Evolutionary conservation across 2,797 vertebrate genomes (phyloP).

Genomic region (Microctenopoma stevenorrisi): DNA sequence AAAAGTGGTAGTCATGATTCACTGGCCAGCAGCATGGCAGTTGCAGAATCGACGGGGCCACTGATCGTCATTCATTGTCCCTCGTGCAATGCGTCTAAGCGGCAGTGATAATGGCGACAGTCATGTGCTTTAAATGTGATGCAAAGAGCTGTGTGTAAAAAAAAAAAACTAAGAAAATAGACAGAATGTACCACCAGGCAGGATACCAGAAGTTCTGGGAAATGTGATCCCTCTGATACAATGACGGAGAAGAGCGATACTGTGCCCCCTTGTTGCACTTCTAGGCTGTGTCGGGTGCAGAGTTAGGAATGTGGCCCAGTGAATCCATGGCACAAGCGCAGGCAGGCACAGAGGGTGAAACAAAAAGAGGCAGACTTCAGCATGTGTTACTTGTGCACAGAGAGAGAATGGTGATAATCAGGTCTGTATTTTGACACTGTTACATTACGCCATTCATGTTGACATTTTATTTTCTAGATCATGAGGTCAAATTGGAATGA

Average conservation of each 20-base stretch:
- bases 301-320: slow-evolving; percentile 61
- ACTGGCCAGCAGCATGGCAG: slow-evolving; percentile 28
- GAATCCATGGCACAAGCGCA: slow-evolving; percentile 48
- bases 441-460: slow-evolving; percentile 16
- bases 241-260: slow-evolving; percentile 41
- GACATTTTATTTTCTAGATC: slow-evolving; percentile 1
- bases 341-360: slow-evolving; percentile 43
- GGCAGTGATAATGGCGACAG: slow-evolving; percentile 11
- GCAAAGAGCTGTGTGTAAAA: slow-evolving; percentile 21
- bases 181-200: not conserved
- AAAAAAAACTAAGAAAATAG: not conserved
- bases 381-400: slow-evolving; percentile 46
- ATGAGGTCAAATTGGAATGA: not conserved
- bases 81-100: not conserved
- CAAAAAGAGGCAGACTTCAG: slow-evolving; percentile 23
- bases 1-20: slow-evolving; percentile 42
- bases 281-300: slow-evolving; percentile 50
- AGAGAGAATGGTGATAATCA: slow-evolving; percentile 33
- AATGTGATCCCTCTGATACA: slow-evolving; percentile 45
- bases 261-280: slow-evolving; percentile 63
- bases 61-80: slow-evolving; percentile 25
- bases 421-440: slow-evolving; percentile 27
- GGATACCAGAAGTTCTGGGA: slow-evolving; percentile 40
- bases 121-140: slow-evolving; percentile 17
- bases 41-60: slow-evolving; percentile 31